A percentile compares a stretch with the other conserved stretches of the same genome.
These are phyloP conservation scores for Megastigmus dorsalis DNA, from an alignment of 2,888 invertebrate genomes.

Conservation along the genomic window DNA sequence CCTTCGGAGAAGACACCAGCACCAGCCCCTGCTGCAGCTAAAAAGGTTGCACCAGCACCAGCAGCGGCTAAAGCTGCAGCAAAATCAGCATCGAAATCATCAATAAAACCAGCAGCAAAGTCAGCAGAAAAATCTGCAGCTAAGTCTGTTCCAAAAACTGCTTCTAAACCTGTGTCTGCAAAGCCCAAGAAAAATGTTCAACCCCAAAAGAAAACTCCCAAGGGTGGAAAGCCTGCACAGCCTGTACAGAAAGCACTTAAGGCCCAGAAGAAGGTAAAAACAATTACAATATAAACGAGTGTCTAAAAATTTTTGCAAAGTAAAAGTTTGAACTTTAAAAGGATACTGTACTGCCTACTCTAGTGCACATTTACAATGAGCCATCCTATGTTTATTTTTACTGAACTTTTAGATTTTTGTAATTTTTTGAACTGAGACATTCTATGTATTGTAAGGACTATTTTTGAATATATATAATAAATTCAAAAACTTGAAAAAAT, in stretches of 20 bases:
- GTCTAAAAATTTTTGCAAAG: background rate
- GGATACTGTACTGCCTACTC: too few relatives aligned
- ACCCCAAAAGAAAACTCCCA: conserved; percentile 71
- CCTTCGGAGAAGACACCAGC: too few relatives aligned
- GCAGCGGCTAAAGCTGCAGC: too few relatives aligned
- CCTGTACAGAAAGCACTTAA: conserved; percentile 87
- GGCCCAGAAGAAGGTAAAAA: conserved; percentile 87
- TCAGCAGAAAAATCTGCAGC: conserved; percentile 69
- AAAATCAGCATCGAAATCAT: too few relatives aligned
- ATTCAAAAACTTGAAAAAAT: too few relatives aligned
- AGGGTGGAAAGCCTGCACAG: conserved; percentile 75
- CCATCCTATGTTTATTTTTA: too few relatives aligned
- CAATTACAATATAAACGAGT: background rate
- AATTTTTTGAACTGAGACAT: conserved; percentile 4
- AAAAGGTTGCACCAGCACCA: too few relatives aligned
- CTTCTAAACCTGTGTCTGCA: conserved; percentile 65
- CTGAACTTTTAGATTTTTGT: too few relatives aligned
- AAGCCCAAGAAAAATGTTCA: conserved; percentile 77
- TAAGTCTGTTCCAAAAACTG: conserved; percentile 65
- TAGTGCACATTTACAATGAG: too few relatives aligned
- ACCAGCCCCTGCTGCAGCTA: too few relatives aligned
- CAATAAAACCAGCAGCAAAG: conserved; percentile 67
- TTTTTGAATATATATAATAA: too few relatives aligned
- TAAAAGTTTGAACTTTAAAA: background rate
- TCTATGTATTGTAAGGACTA: too few relatives aligned